Base-by-base conservation (phyloP, 2,797 vertebrate species). In the Artibeus jamaicensis region DNA sequence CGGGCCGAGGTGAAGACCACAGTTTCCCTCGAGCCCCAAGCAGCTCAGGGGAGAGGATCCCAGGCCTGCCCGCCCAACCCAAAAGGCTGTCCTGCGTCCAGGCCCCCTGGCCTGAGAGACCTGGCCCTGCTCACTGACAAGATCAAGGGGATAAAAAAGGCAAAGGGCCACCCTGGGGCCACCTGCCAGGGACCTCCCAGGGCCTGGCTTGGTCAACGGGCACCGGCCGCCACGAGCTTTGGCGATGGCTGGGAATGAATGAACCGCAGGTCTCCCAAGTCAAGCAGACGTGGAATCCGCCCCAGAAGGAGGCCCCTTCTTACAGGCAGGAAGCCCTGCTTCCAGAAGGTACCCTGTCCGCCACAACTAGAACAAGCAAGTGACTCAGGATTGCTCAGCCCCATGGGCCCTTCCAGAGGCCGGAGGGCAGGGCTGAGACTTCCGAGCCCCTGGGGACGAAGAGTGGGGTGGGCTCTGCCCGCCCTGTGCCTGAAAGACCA, bases 1-100 rank as follows among this genome's bases (percentile, higher is more conserved):
- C 8, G 0, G 83, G 26, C n/a, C 6, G 9, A 19, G 29, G 19
- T 6, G 21, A 48, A 16, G 10, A 10, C 11, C 0, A 0, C 1
- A 16, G 22, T 7, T 12, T 53, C 85, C 53, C 34, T 26, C 0
- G 4, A 83, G 55, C 39, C 68, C 26, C 0, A 22, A 22, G 71
- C n/a, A 42, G 74, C 77, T 83, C 42, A 3, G 16, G 59, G 21
- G 46, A 32, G 19, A 59, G n/a, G 19, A 9, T 3, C 44, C 57
- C 7, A 15, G 1, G 26, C 44, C 32, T 67, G 44, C 42, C 44
- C 0, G 12, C 42, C 77, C 82, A 34, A 29, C 73, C 91, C 15
- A 8, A 46, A 26, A 57, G 55, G 46, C 57, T 4, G 10, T 22
- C 55, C 71, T 32, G 59, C 3, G 8, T 29, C 37, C 46, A 6